These are phyloP conservation scores for Neosalanx taihuensis DNA, from an alignment of 2,797 vertebrate genomes.

Conservation along the genomic window DNA sequence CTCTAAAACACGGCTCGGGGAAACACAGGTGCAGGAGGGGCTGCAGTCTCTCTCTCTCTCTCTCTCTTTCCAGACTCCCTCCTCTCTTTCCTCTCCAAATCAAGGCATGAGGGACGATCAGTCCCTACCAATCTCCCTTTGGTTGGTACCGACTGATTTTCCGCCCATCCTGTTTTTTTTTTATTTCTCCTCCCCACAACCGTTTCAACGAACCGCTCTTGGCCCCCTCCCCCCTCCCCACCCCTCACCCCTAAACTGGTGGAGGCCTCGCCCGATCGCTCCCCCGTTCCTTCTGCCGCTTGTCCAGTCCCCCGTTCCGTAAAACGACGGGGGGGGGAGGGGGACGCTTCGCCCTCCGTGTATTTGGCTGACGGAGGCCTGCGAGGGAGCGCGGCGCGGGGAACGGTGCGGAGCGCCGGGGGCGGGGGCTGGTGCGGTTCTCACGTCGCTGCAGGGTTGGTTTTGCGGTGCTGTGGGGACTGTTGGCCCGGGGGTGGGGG, in stretches of 20 bases:
- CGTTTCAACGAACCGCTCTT: neutral
- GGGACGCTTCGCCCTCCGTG: too few species aligned
- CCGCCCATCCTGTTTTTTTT: too few species aligned
- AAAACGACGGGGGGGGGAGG: too few species aligned
- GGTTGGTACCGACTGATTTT: neutral
- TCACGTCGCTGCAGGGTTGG: neutral
- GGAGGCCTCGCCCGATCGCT: too few species aligned
- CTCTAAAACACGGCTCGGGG: too few species aligned
- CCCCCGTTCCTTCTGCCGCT: too few species aligned
- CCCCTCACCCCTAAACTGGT: too few species aligned
- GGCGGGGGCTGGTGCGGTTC: neutral
- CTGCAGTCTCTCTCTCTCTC: too few species aligned
- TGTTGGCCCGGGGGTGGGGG: neutral
- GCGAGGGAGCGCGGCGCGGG: neutral
- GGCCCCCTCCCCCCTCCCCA: too few species aligned
- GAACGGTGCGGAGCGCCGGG: neutral
- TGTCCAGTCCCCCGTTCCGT: too few species aligned
- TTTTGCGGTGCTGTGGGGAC: neutral
- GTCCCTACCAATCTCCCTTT: conserved; percentile 32
- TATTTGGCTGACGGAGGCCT: neutral
- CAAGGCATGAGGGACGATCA: conserved; percentile 53
- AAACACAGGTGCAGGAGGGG: too few species aligned
- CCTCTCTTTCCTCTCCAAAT: conserved; percentile 28
- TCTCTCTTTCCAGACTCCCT: neutral
- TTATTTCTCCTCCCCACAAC: too few species aligned